Conservation (phyloP, 2,888 invertebrate species). For the Lysandra bellargus region DNA sequence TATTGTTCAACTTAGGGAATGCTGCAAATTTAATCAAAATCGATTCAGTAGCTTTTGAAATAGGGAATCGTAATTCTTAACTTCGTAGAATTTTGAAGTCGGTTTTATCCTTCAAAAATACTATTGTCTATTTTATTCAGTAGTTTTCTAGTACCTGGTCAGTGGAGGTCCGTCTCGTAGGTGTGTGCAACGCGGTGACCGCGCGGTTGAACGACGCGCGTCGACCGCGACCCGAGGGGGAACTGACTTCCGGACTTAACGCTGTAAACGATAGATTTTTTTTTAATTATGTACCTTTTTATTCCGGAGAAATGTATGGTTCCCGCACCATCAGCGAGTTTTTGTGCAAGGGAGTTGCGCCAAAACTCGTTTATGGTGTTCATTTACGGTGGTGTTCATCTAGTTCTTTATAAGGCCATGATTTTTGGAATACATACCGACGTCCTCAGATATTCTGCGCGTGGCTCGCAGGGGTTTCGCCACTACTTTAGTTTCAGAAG, state of each 20-base stretch:
- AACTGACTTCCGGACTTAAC: conserved; percentile 43
- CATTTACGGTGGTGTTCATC: neutral
- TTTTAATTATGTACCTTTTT: too few relatives aligned
- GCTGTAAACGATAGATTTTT: conserved; percentile 25
- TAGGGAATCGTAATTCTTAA: too few relatives aligned
- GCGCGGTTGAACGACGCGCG: conserved; percentile 72
- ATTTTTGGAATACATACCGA: conserved; percentile 52
- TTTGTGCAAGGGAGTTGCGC: too few relatives aligned
- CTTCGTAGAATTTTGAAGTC: too few relatives aligned
- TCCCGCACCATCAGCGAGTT: too few relatives aligned
- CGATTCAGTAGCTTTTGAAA: too few relatives aligned
- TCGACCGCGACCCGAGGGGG: conserved; percentile 55
- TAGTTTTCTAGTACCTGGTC: conserved; percentile 56
- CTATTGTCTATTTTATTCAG: too few relatives aligned
- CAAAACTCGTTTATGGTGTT: too few relatives aligned
- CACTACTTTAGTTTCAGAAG: conserved; percentile 57
- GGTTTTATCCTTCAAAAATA: too few relatives aligned
- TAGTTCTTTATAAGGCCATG: neutral
- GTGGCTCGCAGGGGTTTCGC: conserved; percentile 56
- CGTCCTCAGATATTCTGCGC: conserved; percentile 61
- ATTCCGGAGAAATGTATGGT: too few relatives aligned
- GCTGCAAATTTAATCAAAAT: too few relatives aligned
- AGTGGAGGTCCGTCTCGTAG: conserved; percentile 61
- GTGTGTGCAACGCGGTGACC: conserved; percentile 67
- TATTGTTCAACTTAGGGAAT: too few relatives aligned